These are phyloP conservation scores for Dicycla oo DNA, from an alignment of 2,888 invertebrate species.

Conservation along the genomic window DNA sequence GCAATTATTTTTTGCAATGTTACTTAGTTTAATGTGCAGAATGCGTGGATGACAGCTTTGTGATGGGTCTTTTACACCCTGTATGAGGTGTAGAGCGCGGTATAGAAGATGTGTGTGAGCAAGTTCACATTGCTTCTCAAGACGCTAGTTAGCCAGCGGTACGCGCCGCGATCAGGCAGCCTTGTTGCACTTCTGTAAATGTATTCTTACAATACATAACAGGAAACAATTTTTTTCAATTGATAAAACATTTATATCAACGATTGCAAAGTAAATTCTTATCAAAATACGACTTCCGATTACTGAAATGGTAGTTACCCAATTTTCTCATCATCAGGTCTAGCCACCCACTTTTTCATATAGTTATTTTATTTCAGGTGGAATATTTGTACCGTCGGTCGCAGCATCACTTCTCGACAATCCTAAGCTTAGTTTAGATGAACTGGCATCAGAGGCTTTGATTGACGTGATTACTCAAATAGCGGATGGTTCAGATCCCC, in stretches of 20 bases:
- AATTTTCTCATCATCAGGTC: background rate
- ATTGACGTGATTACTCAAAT: conserved; percentile 92
- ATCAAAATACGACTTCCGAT: background rate
- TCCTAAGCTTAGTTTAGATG: conserved; percentile 86
- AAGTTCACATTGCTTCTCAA: conserved; percentile 32
- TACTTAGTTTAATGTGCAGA: background rate
- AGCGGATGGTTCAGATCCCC: conserved; percentile 89
- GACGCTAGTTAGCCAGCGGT: background rate
- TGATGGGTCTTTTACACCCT: background rate
- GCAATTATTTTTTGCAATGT: background rate
- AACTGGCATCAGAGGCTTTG: conserved; percentile 92
- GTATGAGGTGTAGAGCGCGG: background rate
- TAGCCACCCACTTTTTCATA: conserved; percentile 3
- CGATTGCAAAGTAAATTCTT: background rate
- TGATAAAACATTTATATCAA: background rate
- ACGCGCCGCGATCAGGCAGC: conserved; percentile 6
- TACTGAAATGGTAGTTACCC: background rate
- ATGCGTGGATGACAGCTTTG: background rate
- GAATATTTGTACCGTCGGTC: conserved; percentile 90
- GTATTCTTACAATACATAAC: conserved; percentile 12
- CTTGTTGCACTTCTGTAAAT: conserved; percentile 8
- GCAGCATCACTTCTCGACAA: conserved; percentile 90
- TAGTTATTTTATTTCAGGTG: conserved; percentile 77
- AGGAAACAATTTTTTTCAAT: conserved; percentile 6
- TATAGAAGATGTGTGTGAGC: background rate